Evolutionary conservation across 2,797 vertebrate species (phyloP).

Genomic region (Diceros bicornis): DNA sequence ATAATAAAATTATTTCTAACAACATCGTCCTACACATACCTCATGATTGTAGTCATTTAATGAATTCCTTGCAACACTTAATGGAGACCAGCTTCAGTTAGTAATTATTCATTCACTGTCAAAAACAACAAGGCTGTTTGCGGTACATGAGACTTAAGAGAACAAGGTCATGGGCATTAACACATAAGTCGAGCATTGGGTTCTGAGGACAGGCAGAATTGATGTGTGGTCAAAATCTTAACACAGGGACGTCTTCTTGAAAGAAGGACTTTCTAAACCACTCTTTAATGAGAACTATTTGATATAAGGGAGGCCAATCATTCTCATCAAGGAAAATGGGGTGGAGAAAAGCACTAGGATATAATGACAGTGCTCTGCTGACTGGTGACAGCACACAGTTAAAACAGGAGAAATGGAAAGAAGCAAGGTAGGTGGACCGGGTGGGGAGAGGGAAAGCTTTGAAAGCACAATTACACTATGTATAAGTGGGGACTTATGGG

Average conservation of each 20-base stretch:
- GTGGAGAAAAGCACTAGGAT: background rate
- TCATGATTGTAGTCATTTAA: background rate
- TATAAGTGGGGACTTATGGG: background rate
- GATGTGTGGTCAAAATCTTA: background rate
- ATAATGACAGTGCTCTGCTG: too few species aligned
- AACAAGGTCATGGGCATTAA: too few species aligned
- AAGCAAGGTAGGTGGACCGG: background rate
- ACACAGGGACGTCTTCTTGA: background rate
- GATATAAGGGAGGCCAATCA: background rate
- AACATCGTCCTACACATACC: background rate
- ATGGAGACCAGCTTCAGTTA: background rate
- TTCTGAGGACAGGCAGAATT: background rate
- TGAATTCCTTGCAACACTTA: background rate
- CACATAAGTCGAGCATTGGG: accelerated
- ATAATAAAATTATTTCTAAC: slow-evolving; percentile 16
- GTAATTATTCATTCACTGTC: background rate
- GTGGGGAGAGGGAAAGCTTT: background rate
- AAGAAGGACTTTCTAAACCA: background rate
- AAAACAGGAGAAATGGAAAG: background rate
- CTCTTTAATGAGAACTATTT: background rate
- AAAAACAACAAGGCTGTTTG: background rate
- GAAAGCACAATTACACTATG: accelerated
- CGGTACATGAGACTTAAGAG: background rate
- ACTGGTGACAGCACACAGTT: background rate
- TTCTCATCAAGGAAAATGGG: background rate